Percentiles rank a stretch among this genome's conserved stretches.
Evolutionary conservation across 1,140 invertebrate species (phyloP).

Genomic region (Grapholita molesta): DNA sequence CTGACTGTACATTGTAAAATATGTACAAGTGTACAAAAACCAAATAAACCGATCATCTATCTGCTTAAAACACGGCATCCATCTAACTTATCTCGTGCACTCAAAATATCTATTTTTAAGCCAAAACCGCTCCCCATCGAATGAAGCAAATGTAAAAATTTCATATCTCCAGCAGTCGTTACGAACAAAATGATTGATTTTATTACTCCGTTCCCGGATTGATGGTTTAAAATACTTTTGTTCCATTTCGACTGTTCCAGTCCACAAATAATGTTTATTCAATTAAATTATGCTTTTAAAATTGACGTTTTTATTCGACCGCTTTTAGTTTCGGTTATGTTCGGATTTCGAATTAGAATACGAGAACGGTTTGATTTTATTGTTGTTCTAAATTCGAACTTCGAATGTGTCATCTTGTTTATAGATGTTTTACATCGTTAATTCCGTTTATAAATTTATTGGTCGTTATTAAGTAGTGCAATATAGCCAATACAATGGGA

Average conservation of each 20-base stretch:
- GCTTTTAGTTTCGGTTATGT: conserved; percentile 1
- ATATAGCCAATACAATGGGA: not conserved
- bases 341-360: conserved; percentile 11
- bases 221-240: conserved; percentile 19
- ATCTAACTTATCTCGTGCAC: conserved; percentile 21
- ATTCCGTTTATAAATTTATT: conserved; percentile 12
- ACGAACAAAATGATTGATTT: conserved; percentile 26
- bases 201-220: conserved; percentile 23
- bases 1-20: not conserved
- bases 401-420: conserved; percentile 1
- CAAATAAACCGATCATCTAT: conserved; percentile 11
- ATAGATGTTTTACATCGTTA: not conserved
- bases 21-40: conserved; percentile 4
- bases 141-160: conserved; percentile 25
- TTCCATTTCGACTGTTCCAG: conserved; percentile 10
- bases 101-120: conserved; percentile 26
- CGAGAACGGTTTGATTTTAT: conserved; percentile 12
- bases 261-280: conserved; percentile 17
- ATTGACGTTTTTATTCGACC: conserved; percentile 13
- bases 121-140: conserved; percentile 18
- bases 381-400: conserved; percentile 6
- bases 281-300: conserved; percentile 17
- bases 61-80: conserved; percentile 15
- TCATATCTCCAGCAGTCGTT: conserved; percentile 22
- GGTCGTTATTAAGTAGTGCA: not conserved